A percentile compares a stretch with the other conserved stretches of the same genome.
Evolutionary conservation across 2,888 invertebrate species (phyloP).

Genomic region (Leptinotarsa peninsularis): DNA sequence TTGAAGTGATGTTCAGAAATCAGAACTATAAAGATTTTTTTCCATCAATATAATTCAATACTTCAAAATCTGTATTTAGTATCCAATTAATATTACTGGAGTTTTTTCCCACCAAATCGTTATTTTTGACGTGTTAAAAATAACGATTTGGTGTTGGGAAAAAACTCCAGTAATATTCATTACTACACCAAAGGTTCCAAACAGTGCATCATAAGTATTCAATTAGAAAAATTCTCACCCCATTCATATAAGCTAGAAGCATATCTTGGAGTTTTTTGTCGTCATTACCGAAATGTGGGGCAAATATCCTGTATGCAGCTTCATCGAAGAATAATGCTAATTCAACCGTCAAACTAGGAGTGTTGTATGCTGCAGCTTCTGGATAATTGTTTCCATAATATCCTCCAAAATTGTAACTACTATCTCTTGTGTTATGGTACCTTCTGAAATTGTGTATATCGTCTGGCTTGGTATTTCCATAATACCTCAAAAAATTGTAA

Average conservation of each 20-base stretch:
- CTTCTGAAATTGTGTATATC: background rate
- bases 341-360: conserved; percentile 72
- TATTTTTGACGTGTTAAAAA: too few relatives aligned
- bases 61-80: too few relatives aligned
- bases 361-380: conserved; percentile 34
- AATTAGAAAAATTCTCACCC: conserved; percentile 66
- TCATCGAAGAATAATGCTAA: conserved; percentile 81
- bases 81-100: too few relatives aligned
- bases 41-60: too few relatives aligned
- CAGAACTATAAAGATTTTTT: too few relatives aligned
- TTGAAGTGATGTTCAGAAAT: too few relatives aligned
- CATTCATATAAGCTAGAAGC: conserved; percentile 83
- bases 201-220: too few relatives aligned
- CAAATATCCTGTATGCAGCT: conserved; percentile 78
- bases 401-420: conserved; percentile 14
- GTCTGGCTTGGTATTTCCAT: background rate
- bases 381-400: conserved; percentile 18
- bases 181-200: too few relatives aligned
- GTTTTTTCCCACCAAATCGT: too few relatives aligned
- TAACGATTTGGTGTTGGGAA: too few relatives aligned
- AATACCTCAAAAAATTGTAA: background rate
- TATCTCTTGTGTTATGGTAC: background rate
- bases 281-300: conserved; percentile 75
- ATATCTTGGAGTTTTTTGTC: conserved; percentile 77
- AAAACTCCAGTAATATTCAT: too few relatives aligned